Evolutionary conservation across 64 coral and sea anemone species (phyloP).

Genomic region (Acropora tenuis): DNA sequence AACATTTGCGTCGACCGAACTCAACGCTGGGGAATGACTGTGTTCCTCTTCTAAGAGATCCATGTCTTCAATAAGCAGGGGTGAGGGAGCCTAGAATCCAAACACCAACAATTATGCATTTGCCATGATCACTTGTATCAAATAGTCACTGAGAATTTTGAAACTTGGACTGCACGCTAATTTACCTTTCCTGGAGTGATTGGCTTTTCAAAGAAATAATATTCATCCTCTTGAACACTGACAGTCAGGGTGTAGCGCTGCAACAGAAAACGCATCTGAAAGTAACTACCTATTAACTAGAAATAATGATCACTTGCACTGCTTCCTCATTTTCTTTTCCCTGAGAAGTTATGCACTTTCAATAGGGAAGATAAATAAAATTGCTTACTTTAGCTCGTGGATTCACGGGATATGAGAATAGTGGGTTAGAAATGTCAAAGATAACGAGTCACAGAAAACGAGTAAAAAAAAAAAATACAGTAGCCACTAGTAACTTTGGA

Average conservation of each 20-base stretch:
- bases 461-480: no score
- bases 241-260: slow-evolving; percentile 89
- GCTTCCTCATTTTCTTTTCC: background rate
- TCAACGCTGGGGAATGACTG: slow-evolving; percentile 72
- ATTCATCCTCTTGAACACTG: slow-evolving; percentile 90
- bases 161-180: background rate
- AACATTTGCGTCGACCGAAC: slow-evolving; percentile 61
- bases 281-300: background rate
- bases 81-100: slow-evolving; percentile 73
- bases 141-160: background rate
- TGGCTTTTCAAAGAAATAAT: slow-evolving; percentile 94
- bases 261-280: background rate
- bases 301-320: background rate
- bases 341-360: no score
- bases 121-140: no score
- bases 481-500: no score
- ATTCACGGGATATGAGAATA: no score
- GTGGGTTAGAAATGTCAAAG: no score
- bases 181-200: slow-evolving; percentile 81
- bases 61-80: slow-evolving; percentile 87
- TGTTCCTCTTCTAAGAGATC: slow-evolving; percentile 70
- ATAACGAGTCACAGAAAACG: no score
- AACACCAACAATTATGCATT: background rate
- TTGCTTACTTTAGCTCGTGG: no score
- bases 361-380: no score